Evolutionary conservation across 2,113 vertebrate genomes (phyloP).

Genomic region (Apaloderma vittatum): DNA sequence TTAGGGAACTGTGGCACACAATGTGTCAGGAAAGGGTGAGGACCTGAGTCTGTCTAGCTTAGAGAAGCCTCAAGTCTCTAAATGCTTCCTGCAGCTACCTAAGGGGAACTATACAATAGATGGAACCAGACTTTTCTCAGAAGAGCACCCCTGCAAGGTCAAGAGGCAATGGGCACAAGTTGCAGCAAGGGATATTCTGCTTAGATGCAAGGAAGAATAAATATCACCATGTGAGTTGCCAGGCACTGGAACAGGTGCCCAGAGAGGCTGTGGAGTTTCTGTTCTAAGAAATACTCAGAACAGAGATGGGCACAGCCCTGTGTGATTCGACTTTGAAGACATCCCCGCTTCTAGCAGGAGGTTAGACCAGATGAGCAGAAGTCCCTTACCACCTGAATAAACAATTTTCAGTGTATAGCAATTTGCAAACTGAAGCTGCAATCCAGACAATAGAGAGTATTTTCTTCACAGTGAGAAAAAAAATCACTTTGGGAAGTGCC

Average conservation of each 20-base stretch:
- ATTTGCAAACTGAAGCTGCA: neutral
- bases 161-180: neutral
- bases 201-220: slow-evolving; percentile 16
- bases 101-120: neutral
- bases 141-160: neutral
- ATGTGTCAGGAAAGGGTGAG: neutral
- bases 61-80: neutral
- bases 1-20: neutral
- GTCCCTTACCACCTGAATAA: neutral
- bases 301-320: neutral
- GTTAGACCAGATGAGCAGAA: neutral
- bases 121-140: neutral
- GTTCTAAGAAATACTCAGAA: slow-evolving; percentile 11
- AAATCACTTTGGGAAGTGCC: neutral
- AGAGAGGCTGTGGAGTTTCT: neutral
- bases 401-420: neutral
- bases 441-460: neutral
- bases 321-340: neutral
- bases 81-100: neutral
- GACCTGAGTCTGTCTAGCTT: neutral
- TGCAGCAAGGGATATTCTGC: neutral
- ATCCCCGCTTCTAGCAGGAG: neutral
- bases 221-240: neutral
- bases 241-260: neutral
- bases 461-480: neutral